Base-by-base conservation (phyloP, 2,888 invertebrate genomes). In the Busseola fusca region DNA sequence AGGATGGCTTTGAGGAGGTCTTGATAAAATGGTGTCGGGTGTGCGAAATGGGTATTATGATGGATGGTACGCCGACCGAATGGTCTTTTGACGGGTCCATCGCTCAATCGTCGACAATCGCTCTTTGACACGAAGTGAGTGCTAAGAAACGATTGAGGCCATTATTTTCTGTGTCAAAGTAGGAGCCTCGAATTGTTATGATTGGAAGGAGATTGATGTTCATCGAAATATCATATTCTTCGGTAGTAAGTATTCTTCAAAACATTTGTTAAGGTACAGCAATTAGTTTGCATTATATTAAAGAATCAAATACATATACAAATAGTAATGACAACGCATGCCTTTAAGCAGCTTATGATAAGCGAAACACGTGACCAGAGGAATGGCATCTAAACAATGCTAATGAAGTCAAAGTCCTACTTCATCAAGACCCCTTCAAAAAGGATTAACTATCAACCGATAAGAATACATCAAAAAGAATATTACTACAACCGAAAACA, bases 31-130 rank as follows among this genome's bases (percentile, higher is more conserved):
- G 91, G 94, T 78, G 69, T 67, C 69, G 80, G 83, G 83, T 84
- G 84, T 88, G 86, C 86, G 89, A 88, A 92, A 90, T 89, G 88
- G 89, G 89, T 84, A 87, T 85, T 92, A 93, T 94, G 95, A 95
- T 94, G 93, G 94, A 95, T 95, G 89, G 90, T 90, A 86, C 88
- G 90, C 88, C 92, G 89, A 90, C 90, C 93, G 91, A 90, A 92
- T 92, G 92, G 91, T 92, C 92, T 93, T 94, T 93, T 92, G 94
- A 91, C 93, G 90, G 89, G 88, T 88, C 91, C 93, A 95, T 94
- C 94, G 92, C 91, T 95, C 95, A 94, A 95, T 94, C 87, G 92
- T 85, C 90, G 87, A 90, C 91, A 91, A 94, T 94, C 92, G 90
- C 88, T 88, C 93, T 94, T 94, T 92, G 93, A 92, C 91, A 89